A percentile compares a stretch with the other conserved stretches of the same genome.
phyloP scores from a whole-genome alignment of 2,888 invertebrate species.

The Ligdia adustata region DNA sequence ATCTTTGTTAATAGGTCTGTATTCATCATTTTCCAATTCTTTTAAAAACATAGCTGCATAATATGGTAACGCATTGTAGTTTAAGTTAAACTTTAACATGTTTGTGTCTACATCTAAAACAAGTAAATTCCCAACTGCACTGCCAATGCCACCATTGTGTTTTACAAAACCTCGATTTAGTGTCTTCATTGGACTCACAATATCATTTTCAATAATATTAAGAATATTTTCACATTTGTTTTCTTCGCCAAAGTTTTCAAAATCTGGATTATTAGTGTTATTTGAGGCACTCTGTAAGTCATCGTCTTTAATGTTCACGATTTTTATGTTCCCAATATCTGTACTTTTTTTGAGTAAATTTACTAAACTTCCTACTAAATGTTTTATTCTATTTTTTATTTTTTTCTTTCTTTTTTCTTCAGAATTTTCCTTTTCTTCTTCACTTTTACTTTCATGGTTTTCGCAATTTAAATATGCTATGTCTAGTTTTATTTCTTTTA shows the following conservation, averaged over 20 bases:
- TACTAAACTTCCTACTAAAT: slow-evolving; percentile 23
- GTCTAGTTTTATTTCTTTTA: slow-evolving; percentile 41
- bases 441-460: no score
- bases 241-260: no score
- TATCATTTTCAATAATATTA: slow-evolving; percentile 37
- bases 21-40: slow-evolving; percentile 25
- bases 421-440: no score
- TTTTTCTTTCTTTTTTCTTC: no score
- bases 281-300: no score
- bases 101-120: slow-evolving; percentile 35
- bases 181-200: slow-evolving; percentile 38
- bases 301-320: no score
- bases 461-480: slow-evolving; percentile 43
- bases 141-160: slow-evolving; percentile 44
- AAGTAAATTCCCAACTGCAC: slow-evolving; percentile 49
- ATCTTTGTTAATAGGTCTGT: slow-evolving; percentile 3
- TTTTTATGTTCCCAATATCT: slow-evolving; percentile 19
- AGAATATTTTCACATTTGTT: no score
- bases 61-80: slow-evolving; percentile 21
- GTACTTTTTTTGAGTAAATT: slow-evolving; percentile 18
- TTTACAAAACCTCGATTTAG: slow-evolving; percentile 39
- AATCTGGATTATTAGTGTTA: no score
- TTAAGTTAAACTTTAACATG: slow-evolving; percentile 39
- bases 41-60: slow-evolving; percentile 40
- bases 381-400: slow-evolving; percentile 26